phyloP scores from a whole-genome alignment of 2,797 vertebrate species.

The Poecile montanus region DNA sequence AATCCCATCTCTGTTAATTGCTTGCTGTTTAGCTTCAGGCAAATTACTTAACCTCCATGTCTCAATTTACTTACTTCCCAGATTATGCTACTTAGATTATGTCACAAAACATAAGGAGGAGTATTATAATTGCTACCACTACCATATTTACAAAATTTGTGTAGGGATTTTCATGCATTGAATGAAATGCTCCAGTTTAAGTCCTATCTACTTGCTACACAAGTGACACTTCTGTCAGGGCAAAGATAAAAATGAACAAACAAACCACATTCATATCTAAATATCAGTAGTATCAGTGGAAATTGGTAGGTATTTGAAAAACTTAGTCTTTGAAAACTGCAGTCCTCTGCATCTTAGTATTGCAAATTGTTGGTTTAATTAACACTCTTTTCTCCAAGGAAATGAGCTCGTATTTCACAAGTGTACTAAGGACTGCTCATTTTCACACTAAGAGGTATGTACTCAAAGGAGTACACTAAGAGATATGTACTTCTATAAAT shows the following conservation, averaged over 20 bases:
- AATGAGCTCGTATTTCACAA: constrained; percentile 10
- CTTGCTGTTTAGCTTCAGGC: constrained; percentile 13
- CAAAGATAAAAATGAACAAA: not conserved
- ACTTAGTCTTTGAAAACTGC: not conserved
- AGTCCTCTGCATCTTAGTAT: not conserved
- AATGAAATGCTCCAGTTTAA: not conserved
- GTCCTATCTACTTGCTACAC: not conserved
- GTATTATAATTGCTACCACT: not conserved
- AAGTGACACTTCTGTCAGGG: not conserved
- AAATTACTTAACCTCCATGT: constrained; percentile 26
- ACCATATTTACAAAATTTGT: not conserved
- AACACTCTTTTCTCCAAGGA: constrained; percentile 14
- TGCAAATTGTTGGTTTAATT: constrained; percentile 22
- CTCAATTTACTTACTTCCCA: constrained; percentile 21
- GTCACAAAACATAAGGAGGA: not conserved
- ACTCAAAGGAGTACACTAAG: not conserved
- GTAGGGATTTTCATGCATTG: not conserved
- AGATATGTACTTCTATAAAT: not conserved
- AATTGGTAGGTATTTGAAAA: not conserved
- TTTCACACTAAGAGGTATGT: not conserved
- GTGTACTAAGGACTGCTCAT: not conserved
- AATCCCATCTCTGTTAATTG: constrained; percentile 35
- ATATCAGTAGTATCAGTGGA: not conserved
- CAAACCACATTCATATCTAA: not conserved
- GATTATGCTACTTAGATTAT: constrained; percentile 7